Base-by-base conservation (phyloP, 2,797 vertebrate genomes). In the Falco columbarius region DNA sequence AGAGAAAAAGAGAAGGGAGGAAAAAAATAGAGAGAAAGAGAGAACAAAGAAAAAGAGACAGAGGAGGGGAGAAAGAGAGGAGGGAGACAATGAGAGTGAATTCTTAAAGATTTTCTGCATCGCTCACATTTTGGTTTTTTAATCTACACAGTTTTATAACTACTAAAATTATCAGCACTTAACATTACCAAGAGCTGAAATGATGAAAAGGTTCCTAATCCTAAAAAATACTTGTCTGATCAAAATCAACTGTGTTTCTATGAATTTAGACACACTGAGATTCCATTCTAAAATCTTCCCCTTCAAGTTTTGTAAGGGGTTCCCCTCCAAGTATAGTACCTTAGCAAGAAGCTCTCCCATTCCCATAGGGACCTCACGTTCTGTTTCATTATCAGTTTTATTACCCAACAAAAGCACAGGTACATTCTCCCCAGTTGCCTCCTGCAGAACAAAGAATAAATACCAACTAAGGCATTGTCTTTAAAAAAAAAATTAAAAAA, bases 341-440 rank as follows among this genome's bases (percentile, higher is more conserved):
- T 99, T 99, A 51, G 99, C 98, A 20, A 99, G 98, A 90, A 98
- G 98, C 71, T 99, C 98, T 30, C 98, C 99, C 55, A 98, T 70
- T 87, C 95, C 93, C 55, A 85, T 96, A 4, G 98, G 98, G 67
- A 99, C 98, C 97, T 98, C 98, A 52, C 99, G 98, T 90, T 98
- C 98, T 54, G 95, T 97, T 76, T 99, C 98, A 4, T 98, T 98
- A 98, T 99, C 99, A 0, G 97, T 98, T 98, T 99, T 99, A 96
- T 99, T 99, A 52, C 98, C 99, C 94, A 99, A 49, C 79, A 99
- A 98, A 98, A 99, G 98, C 91, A 99, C 96, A 66, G 99, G 98
- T 87, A 99, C 97, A 26, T 98, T 98, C 54, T 99, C 99, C 32
- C 98, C 99, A 6, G 98, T 97, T 17, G 98, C 98, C 49, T 99